phyloP scores from a whole-genome alignment of 2,888 invertebrate species.

The Toxonevra muliebris region DNA sequence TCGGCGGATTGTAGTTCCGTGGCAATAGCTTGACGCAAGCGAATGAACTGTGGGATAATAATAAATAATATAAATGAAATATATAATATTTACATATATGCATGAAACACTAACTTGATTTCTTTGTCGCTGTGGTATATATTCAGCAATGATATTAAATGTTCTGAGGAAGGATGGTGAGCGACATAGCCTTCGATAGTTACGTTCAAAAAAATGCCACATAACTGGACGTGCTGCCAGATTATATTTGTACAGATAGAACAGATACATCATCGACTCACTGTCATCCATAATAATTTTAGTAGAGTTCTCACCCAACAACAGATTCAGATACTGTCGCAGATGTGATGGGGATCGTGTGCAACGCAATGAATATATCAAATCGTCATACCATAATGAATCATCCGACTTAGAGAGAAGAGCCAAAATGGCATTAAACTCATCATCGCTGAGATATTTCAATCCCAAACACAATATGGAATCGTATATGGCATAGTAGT shows the following conservation, averaged over 20 bases:
- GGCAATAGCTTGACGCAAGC: conserved; percentile 46
- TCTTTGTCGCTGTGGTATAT: conserved; percentile 44
- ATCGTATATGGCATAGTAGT: conserved; percentile 48
- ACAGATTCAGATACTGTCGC: conserved; percentile 48
- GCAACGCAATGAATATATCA: conserved; percentile 57
- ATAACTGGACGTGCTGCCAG: conserved; percentile 48
- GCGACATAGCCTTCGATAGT: conserved; percentile 50
- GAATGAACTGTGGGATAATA: conserved; percentile 44
- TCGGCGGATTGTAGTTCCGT: conserved; percentile 35
- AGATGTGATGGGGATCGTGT: conserved; percentile 50
- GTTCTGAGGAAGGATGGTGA: conserved; percentile 47
- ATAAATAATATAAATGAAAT: not conserved
- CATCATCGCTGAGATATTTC: conserved; percentile 47
- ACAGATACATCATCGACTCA: conserved; percentile 54
- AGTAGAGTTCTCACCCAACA: conserved; percentile 54
- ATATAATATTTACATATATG: not conserved
- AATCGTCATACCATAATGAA: conserved; percentile 46
- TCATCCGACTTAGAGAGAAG: conserved; percentile 23
- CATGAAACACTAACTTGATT: conserved; percentile 41
- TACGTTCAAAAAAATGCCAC: conserved; percentile 53
- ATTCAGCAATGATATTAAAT: conserved; percentile 54
- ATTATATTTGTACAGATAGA: conserved; percentile 53
- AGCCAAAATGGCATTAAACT: conserved; percentile 50
- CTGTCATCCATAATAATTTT: conserved; percentile 45
- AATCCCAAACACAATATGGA: conserved; percentile 53